A percentile compares a stretch with the other conserved stretches of the same genome.
phyloP scores from a whole-genome alignment of 2,113 vertebrate genomes.

The Nanorana parkeri region DNA sequence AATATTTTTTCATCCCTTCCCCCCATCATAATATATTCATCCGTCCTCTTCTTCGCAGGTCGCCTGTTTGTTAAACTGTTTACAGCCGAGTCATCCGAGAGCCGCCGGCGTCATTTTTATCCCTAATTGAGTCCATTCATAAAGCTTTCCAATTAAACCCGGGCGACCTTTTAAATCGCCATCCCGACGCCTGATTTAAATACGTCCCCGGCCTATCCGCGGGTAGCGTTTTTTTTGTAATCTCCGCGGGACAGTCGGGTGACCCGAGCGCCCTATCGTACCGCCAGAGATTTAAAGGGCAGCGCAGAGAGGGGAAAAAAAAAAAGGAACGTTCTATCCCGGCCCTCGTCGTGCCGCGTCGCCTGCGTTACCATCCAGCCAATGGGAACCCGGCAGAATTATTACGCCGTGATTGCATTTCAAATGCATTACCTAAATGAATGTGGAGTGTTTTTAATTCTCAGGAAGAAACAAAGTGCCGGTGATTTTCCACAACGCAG shows the following conservation, averaged over 20 bases:
- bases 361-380: too few species aligned
- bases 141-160: constrained; percentile 51
- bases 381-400: background rate
- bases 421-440: background rate
- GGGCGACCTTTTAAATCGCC: constrained; percentile 29
- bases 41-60: constrained; percentile 22
- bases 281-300: constrained; percentile 11
- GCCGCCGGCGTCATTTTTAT: background rate
- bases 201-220: background rate
- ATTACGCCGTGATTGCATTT: background rate
- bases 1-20: background rate
- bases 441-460: background rate
- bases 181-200: background rate
- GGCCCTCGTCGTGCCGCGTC: too few species aligned
- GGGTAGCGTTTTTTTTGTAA: background rate
- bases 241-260: constrained; percentile 5
- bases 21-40: background rate
- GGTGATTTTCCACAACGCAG: background rate
- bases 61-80: background rate
- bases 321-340: too few species aligned
- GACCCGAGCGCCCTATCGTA: background rate
- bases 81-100: background rate
- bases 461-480: background rate
- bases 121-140: constrained; percentile 32
- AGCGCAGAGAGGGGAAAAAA: background rate